Base-by-base conservation (phyloP, 2,888 invertebrate genomes). In the Phortica okadai region DNA sequence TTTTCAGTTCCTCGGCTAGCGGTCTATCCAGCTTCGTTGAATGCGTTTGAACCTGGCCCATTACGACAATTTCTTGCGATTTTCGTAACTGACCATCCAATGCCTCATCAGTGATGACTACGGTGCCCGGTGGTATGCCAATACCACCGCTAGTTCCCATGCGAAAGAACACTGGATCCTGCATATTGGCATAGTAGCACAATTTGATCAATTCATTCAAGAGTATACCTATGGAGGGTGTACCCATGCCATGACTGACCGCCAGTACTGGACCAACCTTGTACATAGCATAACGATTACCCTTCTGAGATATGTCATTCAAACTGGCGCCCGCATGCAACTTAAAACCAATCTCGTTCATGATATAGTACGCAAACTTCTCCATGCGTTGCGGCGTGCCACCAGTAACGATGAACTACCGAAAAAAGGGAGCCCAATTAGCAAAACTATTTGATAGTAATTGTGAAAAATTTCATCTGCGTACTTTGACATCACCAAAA, bases 131-230 rank as follows among this genome's bases (percentile, higher is more conserved):
- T 85, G 97, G 97, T 70, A 97, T 92, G 78, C 97, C 97, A 82
- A 98, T 93, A 11, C 98, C 98, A 0, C 98, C 98, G 84, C 97
- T 97, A 0, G 98, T 98, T 16, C 95, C 95, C 84, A 98, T 95
- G 80, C 98, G 94, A 92, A 98, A 95, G 93, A 98, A 97, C 73
- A 97, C 93, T 0, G 98, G 97, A 90, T 97, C 96, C 76, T 93
- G 93, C 77, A 94, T 95, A 87, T 94, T 95, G 8, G 99, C 98
- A 88, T 97, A 95, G 89, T 95, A 94, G 95, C 99, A 96, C 82
- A 99, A 92, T 92, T 99, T 99, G 89, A 98, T 97, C 69, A 97
- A 93, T 92, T 99, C 99, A 90, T 98, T 97, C 44, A 99, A 93
- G 73, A 99, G 93, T 81, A 99, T 98, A 42, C 97, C 96, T 74